Evolutionary conservation across 1,140 invertebrate species (phyloP), one percentile per base, ranked within the genome.

Genomic region (Batillaria attramentaria): DNA sequence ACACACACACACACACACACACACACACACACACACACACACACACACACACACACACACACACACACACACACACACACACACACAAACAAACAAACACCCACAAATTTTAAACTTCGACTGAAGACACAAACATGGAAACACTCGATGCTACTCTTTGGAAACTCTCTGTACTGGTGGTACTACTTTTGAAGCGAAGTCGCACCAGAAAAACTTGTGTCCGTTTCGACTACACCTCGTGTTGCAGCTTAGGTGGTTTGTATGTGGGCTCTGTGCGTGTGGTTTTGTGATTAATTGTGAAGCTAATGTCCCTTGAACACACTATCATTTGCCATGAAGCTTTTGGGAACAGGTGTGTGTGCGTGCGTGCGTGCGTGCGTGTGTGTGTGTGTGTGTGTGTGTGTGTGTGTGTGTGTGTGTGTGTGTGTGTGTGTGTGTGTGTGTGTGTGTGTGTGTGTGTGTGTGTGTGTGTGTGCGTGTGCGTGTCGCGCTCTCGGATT

Each of bases 351-450:
- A n/a, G 1, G 57, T 62, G n/a, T 62, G 10, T 62, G 24, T 62
- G 57, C 35, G 18, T 69, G 37, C 35, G 8, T 37, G 66, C 35
- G 20, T 69, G 66, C 4, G 28, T 69, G 3, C 35, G 1, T 69
- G 2, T 69, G 20, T 69, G 66, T 69, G 8, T 69, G 18, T 33
- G 62, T 65, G 31, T 65, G 62, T 33, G n/a, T 69, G 33, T 69
- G n/a, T 69, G 1, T 62, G 10, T 62, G 57, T 60, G 57, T 60
- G 57, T 60, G 57, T 60, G 57, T 60, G 57, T 60, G 57, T 60
- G 57, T 60, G 57, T 60, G 57, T 60, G n/a, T n/a, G n/a, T n/a
- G n/a, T n/a, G n/a, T n/a, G n/a, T n/a, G n/a, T n/a, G n/a, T n/a
- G n/a, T n/a, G n/a, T n/a, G n/a, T n/a, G n/a, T n/a, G n/a, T n/a